Conservation (phyloP, 2,797 vertebrate genomes). For the Sebastes wilsoni region DNA sequence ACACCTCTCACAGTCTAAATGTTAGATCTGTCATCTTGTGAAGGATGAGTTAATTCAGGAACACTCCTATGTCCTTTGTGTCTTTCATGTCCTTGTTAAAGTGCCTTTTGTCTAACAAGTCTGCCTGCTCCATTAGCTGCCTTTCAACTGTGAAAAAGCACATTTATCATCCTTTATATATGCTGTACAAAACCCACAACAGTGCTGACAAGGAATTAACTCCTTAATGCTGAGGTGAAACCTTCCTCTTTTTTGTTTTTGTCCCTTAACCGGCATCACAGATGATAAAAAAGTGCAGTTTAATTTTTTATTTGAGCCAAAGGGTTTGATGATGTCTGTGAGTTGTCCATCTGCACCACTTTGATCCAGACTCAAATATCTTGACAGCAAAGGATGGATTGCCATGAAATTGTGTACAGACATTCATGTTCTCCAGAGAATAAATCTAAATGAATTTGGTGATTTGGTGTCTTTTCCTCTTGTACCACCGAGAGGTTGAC, state of each 20-base stretch:
- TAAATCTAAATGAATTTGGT: not conserved
- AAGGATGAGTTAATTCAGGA: conserved; percentile 59
- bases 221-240: not conserved
- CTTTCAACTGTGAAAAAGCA: conserved; percentile 71
- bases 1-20: conserved; percentile 12
- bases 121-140: conserved; percentile 75
- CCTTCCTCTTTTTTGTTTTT: not conserved
- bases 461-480: not conserved
- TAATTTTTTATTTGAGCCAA: conserved; percentile 13
- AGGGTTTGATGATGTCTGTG: not conserved
- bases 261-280: not conserved
- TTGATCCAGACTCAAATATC: not conserved
- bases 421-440: not conserved
- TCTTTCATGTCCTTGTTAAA: conserved; percentile 67
- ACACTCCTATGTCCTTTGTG: conserved; percentile 62
- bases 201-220: conserved; percentile 38
- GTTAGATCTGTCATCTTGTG: conserved; percentile 43
- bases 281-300: not conserved
- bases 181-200: conserved; percentile 36
- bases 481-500: not conserved
- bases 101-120: conserved; percentile 65
- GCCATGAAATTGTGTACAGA: not conserved
- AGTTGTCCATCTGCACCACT: not conserved
- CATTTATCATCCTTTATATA: conserved; percentile 74
- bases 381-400: not conserved